Base-by-base conservation (phyloP, 2,888 invertebrate genomes). In the Macaria notata region DNA sequence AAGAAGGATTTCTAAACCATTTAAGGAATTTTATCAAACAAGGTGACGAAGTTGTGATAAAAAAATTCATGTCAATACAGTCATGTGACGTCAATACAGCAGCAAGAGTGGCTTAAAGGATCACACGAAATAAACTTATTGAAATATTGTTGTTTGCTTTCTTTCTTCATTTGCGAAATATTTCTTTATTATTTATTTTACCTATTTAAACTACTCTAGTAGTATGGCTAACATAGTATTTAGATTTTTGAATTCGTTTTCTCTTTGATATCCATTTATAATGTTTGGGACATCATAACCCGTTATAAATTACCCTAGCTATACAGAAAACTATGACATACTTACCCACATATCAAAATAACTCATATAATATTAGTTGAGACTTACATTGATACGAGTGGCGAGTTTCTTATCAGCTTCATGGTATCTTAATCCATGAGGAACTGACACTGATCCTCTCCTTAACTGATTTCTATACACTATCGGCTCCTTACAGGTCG, bases 371-470 rank as follows among this genome's bases (percentile, higher is more conserved):
- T 36, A 36, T 36, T 41, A 41, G 5, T 8, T 8, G 8, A 41
- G 44, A 76, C 78, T 78, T 61, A 78, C 78, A 62, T 70, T 68
- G 29, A 72, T 54, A 4, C 54, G 48, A 36, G 50, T 50, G 31
- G 43, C 19, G 51, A 61, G 53, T 53, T 67, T 66, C 44, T 66
- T 61, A 38, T 62, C 31, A 42, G 49, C 9, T 46, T 93, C 93
- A 76, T 55, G 59, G 9, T 94, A 84, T 70, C 94, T 93, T 47
- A 95, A 84, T 60, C 84, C 86, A 63, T 90, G 85, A 1, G 95
- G 95, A 73, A 94, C 86, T 0, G 95, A 95, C 48, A 94, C 92
- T 3, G 95, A 94, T 56, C 93, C 93, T 60, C 93, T 92, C 46
- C 94, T 89, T 42, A 92, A 54, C 39, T 70, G 60, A 38, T 70